Conservation (phyloP, 2,888 invertebrate species). For the Drosophila macrospina region DNA sequence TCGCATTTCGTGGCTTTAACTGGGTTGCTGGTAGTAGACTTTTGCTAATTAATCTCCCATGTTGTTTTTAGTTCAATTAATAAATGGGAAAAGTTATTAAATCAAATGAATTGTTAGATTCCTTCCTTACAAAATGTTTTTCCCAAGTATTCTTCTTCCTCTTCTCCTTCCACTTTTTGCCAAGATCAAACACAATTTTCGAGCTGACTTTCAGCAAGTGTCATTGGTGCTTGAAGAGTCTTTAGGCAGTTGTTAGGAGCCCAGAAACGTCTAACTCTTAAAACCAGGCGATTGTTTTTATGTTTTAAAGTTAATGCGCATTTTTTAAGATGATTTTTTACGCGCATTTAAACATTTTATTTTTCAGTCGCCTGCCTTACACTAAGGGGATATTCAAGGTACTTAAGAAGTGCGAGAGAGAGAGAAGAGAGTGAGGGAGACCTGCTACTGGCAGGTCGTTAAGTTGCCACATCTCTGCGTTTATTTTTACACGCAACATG, state of each 20-base stretch:
- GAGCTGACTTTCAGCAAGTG: constrained; percentile 32
- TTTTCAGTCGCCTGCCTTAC: constrained; percentile 9
- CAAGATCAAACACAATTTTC: not conserved
- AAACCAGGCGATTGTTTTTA: constrained; percentile 52
- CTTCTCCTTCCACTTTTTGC: too few species aligned
- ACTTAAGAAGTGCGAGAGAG: constrained; percentile 8
- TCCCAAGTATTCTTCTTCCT: too few species aligned
- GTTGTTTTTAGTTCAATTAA: too few species aligned
- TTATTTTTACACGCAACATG: constrained; percentile 43
- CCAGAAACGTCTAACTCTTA: constrained; percentile 29
- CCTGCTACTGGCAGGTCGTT: constrained; percentile 72
- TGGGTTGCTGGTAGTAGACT: too few species aligned
- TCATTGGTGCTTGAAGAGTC: constrained; percentile 19
- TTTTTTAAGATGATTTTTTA: constrained; percentile 71
- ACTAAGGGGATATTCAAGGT: constrained; percentile 15
- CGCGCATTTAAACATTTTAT: constrained; percentile 68
- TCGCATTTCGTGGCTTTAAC: too few species aligned
- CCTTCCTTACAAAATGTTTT: too few species aligned
- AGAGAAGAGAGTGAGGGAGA: constrained; percentile 11
- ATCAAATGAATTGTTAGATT: too few species aligned
- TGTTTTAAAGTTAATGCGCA: constrained; percentile 65
- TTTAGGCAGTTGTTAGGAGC: constrained; percentile 26
- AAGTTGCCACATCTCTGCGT: constrained; percentile 54
- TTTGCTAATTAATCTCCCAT: too few species aligned
- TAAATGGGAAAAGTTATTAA: too few species aligned